These are phyloP conservation scores for Chorisops tibialis DNA, from an alignment of 2,888 invertebrate genomes.

Conservation along the genomic window DNA sequence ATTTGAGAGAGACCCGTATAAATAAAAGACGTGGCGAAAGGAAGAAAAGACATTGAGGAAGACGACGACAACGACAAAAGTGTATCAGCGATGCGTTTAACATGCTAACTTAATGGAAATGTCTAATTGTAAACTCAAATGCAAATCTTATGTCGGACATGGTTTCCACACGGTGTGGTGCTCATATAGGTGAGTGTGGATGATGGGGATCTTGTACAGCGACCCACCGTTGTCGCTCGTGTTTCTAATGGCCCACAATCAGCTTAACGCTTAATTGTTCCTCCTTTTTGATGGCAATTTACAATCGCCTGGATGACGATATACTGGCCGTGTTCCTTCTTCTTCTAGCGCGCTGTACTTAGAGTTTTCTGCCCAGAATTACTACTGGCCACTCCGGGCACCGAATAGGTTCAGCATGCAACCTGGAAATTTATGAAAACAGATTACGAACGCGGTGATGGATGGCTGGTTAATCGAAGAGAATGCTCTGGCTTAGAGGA, in stretches of 20 bases:
- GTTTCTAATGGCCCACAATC: slow-evolving; percentile 17
- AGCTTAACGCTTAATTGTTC: slow-evolving; percentile 18
- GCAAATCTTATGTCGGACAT: slow-evolving; percentile 38
- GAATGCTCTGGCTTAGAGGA: background rate
- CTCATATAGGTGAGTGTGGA: slow-evolving; percentile 18
- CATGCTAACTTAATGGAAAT: slow-evolving; percentile 39
- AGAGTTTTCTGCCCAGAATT: too few relatives aligned
- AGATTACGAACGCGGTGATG: background rate
- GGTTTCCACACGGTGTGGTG: slow-evolving; percentile 3
- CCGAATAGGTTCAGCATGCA: slow-evolving; percentile 4
- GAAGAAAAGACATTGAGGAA: too few relatives aligned
- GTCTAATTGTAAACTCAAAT: slow-evolving; percentile 38
- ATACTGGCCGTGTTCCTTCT: too few relatives aligned
- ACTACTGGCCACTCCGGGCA: too few relatives aligned
- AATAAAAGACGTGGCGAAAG: too few relatives aligned
- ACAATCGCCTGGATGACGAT: background rate
- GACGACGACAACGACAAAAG: slow-evolving; percentile 10
- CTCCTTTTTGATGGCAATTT: slow-evolving; percentile 3
- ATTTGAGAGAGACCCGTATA: too few relatives aligned
- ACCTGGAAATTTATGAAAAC: slow-evolving; percentile 3
- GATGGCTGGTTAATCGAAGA: slow-evolving; percentile 1
- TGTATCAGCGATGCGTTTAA: slow-evolving; percentile 33
- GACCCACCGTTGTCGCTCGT: slow-evolving; percentile 16
- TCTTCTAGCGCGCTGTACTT: too few relatives aligned
- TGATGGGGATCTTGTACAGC: too few relatives aligned